Percentiles rank a stretch among this genome's conserved stretches.
phyloP scores from a whole-genome alignment of 1,140 invertebrate species.

The Polypedilum pembai region DNA sequence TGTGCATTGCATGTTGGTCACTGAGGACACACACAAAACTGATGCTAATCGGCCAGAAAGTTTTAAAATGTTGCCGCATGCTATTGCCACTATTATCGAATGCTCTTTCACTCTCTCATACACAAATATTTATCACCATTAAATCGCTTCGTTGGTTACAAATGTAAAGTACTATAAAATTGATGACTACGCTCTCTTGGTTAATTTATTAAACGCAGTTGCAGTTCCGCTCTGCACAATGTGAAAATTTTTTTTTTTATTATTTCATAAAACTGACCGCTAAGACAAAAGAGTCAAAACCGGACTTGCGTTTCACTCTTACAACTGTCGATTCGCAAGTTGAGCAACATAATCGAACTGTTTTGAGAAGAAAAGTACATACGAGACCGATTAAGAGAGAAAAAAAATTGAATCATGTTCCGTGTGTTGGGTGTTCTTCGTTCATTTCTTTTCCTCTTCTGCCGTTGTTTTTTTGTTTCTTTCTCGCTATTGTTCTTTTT shows the following conservation, averaged over 20 bases:
- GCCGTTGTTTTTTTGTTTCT: too few relatives aligned
- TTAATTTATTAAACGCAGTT: too few relatives aligned
- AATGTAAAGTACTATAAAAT: too few relatives aligned
- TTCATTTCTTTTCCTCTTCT: not conserved
- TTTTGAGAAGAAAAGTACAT: not conserved
- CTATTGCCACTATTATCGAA: not conserved
- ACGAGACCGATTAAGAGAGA: not conserved
- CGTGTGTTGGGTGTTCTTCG: constrained; percentile 2
- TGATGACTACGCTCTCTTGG: too few relatives aligned
- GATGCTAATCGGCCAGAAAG: not conserved
- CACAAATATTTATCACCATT: not conserved
- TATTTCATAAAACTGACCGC: too few relatives aligned
- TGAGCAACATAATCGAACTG: not conserved
- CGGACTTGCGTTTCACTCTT: not conserved
- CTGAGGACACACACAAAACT: not conserved
- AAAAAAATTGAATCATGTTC: constrained; percentile 3
- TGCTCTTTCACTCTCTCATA: not conserved
- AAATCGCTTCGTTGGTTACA: not conserved
- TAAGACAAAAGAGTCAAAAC: too few relatives aligned
- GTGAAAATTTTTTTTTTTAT: too few relatives aligned
- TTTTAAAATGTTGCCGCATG: not conserved
- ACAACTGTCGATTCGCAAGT: not conserved
- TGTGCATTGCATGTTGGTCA: constrained; percentile 9
- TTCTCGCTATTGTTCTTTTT: too few relatives aligned
- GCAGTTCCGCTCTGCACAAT: too few relatives aligned